phyloP scores from a whole-genome alignment of 2,888 invertebrate species.

The Tridacna crocea region DNA sequence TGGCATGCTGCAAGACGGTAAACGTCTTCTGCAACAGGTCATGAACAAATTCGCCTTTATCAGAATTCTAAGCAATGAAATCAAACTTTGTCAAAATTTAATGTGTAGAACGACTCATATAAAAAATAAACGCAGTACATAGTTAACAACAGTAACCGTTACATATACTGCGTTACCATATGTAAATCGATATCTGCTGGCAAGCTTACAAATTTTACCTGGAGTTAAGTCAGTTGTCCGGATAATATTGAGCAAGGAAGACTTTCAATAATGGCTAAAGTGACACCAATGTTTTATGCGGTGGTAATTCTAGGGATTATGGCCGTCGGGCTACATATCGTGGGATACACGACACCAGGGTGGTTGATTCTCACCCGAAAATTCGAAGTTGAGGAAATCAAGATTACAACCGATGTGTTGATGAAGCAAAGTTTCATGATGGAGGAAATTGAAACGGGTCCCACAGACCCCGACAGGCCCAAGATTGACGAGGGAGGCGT shows the following conservation, averaged over 20 bases:
- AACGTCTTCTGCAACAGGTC: too few species aligned
- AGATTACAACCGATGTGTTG: neutral
- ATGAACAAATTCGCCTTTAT: too few species aligned
- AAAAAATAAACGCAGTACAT: too few species aligned
- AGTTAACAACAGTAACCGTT: too few species aligned
- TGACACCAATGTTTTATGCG: constrained; percentile 13
- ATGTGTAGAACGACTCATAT: too few species aligned
- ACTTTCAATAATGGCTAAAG: constrained; percentile 10
- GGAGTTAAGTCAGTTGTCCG: neutral
- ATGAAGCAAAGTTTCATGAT: neutral
- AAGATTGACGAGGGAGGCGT: constrained; percentile 1
- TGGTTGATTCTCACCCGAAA: constrained; percentile 46
- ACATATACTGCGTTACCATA: neutral
- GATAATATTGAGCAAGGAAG: too few species aligned
- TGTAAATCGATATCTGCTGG: constrained; percentile 15
- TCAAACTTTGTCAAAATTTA: too few species aligned
- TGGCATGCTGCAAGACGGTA: too few species aligned
- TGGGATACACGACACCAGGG: constrained; percentile 42
- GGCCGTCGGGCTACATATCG: constrained; percentile 40
- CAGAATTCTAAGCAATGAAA: too few species aligned
- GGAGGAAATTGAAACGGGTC: neutral
- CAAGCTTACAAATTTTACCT: constrained; percentile 1
- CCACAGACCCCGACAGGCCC: neutral
- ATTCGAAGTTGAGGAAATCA: constrained; percentile 14
- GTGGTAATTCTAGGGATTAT: constrained; percentile 29